Base-by-base conservation (phyloP, 1,140 invertebrate genomes). In the Drosophila serrata region DNA sequence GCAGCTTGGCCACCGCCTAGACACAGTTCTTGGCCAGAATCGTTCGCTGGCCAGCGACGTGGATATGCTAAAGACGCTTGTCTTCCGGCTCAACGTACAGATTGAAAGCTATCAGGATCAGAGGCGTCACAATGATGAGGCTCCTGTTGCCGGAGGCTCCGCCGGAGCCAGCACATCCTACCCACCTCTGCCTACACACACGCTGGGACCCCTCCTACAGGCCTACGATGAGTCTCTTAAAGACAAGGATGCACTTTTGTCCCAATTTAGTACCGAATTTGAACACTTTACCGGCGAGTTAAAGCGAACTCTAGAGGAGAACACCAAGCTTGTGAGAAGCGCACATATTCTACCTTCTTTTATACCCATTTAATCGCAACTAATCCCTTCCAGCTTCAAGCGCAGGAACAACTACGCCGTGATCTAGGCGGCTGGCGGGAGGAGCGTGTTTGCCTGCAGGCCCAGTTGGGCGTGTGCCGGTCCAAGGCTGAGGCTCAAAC, bases 81-180 rank as follows among this genome's bases (percentile, higher is more conserved):
- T 96, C 62, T 96, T 94, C 51, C 93, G 94, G 9, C 91, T 96
- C 33, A 96, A 96, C 81, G 93, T 95, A 19, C 95, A 96, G 80
- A 92, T 96, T 39, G 94, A 95, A 81, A 93, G 93, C 27, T 96
- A 95, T 88, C 95, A 96, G 91, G 94, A 96, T 67, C 95, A 57
- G 51, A 58, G 79, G 42, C 65, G 75, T 6, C 64, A 48, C 2
- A 55, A 58, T 4, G 72, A 75, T 58, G 80, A 77, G 51, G 48
- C 43, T 27, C 17, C 78, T 1, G 8, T 68, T 0, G 59, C n/a
- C 74, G 45, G 35, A 9, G 67, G 48, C 48, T 15, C 43, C 8
- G 24, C 22, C 6, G 49, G 39, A 39, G 15, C 19, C 46, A 74
- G 31, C 8, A 40, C 62, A 12, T 17, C 22, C 45, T 69, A 31